These are phyloP conservation scores for Sinocyclocheilus grahami DNA, from an alignment of 2,113 vertebrate genomes.

Conservation along the genomic window DNA sequence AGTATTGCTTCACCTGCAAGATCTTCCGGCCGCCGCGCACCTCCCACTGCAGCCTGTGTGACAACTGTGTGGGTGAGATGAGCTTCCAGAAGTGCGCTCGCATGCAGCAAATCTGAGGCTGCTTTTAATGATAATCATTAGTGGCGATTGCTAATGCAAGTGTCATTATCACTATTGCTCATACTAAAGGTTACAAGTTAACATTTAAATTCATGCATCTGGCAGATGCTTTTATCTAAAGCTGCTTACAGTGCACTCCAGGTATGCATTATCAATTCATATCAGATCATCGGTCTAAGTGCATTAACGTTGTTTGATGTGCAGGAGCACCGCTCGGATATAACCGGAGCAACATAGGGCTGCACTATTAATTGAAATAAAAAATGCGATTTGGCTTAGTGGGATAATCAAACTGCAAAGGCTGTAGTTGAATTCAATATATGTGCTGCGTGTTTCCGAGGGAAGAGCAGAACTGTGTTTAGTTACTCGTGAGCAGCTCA, in stretches of 20 bases:
- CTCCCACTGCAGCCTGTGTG: conserved; percentile 94
- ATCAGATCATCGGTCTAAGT: neutral
- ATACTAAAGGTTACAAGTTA: neutral
- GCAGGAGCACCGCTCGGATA: too few species aligned
- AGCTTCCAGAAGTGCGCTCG: neutral
- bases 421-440: neutral
- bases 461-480: too few species aligned
- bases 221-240: neutral
- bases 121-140: neutral
- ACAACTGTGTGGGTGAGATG: conserved; percentile 93
- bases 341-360: neutral
- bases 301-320: neutral
- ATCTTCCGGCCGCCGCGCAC: conserved; percentile 94
- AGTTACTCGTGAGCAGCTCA: neutral
- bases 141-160: neutral
- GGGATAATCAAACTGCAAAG: neutral
- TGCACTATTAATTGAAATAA: neutral
- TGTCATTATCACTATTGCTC: neutral
- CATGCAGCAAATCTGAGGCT: neutral
- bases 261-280: neutral
- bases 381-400: neutral
- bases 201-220: neutral
- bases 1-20: conserved; percentile 97
- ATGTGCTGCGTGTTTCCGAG: neutral
- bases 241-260: neutral